Evolutionary conservation across 2,888 invertebrate genomes (phyloP).

Genomic region (Ormyrus pomaceus): DNA sequence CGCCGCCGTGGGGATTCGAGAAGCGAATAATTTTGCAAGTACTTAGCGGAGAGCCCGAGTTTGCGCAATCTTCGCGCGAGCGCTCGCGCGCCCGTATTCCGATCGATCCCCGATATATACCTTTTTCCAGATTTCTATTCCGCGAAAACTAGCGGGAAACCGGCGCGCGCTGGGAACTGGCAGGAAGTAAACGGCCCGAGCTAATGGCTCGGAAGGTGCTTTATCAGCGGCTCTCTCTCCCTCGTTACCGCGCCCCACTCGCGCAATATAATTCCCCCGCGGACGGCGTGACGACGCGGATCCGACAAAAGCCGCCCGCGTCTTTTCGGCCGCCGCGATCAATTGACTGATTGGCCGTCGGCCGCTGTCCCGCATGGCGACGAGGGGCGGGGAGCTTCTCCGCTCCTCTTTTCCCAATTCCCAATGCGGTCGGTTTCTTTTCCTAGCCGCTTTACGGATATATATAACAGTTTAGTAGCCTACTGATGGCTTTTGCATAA

Average conservation of each 20-base stretch:
- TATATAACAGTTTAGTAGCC: no score
- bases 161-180: not conserved
- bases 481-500: not conserved
- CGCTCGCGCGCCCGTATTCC: not conserved
- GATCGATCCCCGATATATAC: not conserved
- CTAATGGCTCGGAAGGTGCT: conserved; percentile 46
- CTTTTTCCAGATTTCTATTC: not conserved
- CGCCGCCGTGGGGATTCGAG: not conserved
- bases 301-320: not conserved
- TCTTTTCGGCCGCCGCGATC: not conserved
- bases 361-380: conserved; percentile 23
- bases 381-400: not conserved
- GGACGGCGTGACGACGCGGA: not conserved
- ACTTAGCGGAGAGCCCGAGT: not conserved
- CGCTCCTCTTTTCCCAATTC: no score
- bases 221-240: conserved; percentile 38
- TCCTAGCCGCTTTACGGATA: no score
- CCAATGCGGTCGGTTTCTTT: no score
- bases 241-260: conserved; percentile 48
- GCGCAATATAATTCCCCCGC: not conserved
- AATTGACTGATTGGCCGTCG: not conserved
- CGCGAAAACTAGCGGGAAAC: not conserved
- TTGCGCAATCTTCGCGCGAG: not conserved
- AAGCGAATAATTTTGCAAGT: conserved; percentile 14
- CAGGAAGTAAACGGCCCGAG: conserved; percentile 37